These are phyloP conservation scores for Corythucha ciliata DNA, from an alignment of 2,888 invertebrate species.

Conservation along the genomic window DNA sequence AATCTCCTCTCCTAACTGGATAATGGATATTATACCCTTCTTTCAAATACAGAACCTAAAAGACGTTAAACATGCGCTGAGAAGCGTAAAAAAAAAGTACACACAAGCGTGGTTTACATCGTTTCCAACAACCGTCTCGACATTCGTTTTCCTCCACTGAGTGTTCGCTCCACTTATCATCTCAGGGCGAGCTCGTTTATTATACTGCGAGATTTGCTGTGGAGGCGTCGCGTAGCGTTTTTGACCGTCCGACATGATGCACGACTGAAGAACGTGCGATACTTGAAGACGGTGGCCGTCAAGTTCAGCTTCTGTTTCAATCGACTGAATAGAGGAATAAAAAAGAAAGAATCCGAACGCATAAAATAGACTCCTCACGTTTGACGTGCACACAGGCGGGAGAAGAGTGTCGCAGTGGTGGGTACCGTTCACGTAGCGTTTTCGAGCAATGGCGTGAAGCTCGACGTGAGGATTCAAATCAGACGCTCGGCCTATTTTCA, in stretches of 20 bases:
- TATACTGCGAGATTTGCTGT: conserved; percentile 80
- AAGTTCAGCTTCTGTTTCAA: too few species aligned
- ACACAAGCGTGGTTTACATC: conserved; percentile 46
- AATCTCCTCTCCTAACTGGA: conserved; percentile 77
- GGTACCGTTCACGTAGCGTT: conserved; percentile 45
- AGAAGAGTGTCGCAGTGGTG: conserved; percentile 55
- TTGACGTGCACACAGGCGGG: conserved; percentile 53
- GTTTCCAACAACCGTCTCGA: conserved; percentile 64
- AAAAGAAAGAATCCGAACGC: too few species aligned
- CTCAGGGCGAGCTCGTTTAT: conserved; percentile 41
- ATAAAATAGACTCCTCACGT: conserved; percentile 41
- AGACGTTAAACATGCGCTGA: neutral
- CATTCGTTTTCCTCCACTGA: conserved; percentile 54
- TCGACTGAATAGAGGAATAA: conserved; percentile 38
- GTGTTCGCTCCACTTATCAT: conserved; percentile 44
- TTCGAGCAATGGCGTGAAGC: conserved; percentile 75
- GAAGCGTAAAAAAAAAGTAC: neutral
- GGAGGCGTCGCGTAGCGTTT: conserved; percentile 70
- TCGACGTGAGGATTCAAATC: conserved; percentile 78
- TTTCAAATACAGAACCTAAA: conserved; percentile 38
- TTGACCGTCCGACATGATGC: conserved; percentile 72
- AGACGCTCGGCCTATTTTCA: conserved; percentile 82
- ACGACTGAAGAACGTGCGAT: conserved; percentile 76
- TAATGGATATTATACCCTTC: conserved; percentile 79
- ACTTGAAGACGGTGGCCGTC: conserved; percentile 76